A percentile compares a stretch with the other conserved stretches of the same genome.
Conservation (phyloP, 1,140 invertebrate species). For the Nautilus pompilius region DNA sequence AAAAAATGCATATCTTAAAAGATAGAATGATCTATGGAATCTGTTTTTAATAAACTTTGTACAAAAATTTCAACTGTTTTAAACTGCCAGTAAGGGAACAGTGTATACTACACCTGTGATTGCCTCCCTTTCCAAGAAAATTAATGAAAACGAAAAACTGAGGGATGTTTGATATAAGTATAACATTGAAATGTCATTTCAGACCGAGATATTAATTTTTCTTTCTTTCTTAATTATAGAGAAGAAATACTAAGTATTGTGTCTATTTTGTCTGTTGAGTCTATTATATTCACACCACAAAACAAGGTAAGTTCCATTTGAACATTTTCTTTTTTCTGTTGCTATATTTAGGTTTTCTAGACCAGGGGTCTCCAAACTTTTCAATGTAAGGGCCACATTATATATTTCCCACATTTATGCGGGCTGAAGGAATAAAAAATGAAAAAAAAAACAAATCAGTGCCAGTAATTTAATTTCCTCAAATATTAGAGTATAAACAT, state of each 20-base stretch:
- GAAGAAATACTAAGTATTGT: conserved; percentile 78
- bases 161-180: background rate
- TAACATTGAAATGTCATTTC: too few species aligned
- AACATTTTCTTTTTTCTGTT: background rate
- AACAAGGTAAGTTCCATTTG: conserved; percentile 44
- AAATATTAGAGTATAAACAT: too few species aligned
- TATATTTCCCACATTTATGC: too few species aligned
- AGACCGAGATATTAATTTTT: background rate
- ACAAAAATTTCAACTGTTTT: background rate
- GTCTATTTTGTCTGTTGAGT: conserved; percentile 68
- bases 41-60: too few species aligned
- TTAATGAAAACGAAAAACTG: background rate
- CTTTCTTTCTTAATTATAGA: conserved; percentile 46
- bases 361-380: too few species aligned
- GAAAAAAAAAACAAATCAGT: too few species aligned
- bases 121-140: background rate
- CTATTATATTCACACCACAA: conserved; percentile 60
- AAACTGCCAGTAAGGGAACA: background rate
- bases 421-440: too few species aligned
- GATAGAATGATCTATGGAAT: too few species aligned
- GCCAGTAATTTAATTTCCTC: too few species aligned
- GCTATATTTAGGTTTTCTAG: too few species aligned
- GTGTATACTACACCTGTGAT: background rate
- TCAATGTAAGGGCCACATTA: too few species aligned
- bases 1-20: too few species aligned